Evolutionary conservation across 2,797 vertebrate genomes (phyloP).

Genomic region (Nannoperca australis): DNA sequence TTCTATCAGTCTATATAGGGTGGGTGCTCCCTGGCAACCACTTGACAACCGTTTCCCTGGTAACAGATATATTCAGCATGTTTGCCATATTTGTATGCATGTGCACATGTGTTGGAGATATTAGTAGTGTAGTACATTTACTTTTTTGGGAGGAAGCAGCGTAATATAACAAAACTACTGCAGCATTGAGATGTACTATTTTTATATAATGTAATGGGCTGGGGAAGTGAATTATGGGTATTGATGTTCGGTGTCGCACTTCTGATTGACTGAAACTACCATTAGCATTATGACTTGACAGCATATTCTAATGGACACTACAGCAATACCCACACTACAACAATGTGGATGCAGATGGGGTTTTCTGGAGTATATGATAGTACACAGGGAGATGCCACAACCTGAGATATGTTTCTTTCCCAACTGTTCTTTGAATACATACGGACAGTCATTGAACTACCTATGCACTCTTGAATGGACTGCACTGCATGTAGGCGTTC

Average conservation of each 20-base stretch:
- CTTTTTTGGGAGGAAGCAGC: not conserved
- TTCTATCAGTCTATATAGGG: conserved; percentile 23
- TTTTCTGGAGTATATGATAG: not conserved
- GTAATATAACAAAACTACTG: not conserved
- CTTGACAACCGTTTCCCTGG: conserved; percentile 52
- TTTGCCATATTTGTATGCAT: conserved; percentile 10
- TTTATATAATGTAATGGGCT: not conserved
- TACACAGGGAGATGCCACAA: too few relatives aligned
- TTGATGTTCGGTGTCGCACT: not conserved
- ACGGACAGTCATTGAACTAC: not conserved
- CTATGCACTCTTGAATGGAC: not conserved
- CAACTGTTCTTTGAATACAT: not conserved
- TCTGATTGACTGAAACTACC: not conserved
- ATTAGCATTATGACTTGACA: not conserved
- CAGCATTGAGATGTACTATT: not conserved
- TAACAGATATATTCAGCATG: conserved; percentile 38
- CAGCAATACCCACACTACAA: not conserved
- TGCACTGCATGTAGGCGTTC: not conserved
- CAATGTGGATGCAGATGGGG: not conserved
- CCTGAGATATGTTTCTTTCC: not conserved
- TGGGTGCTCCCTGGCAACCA: conserved; percentile 41
- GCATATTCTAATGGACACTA: not conserved
- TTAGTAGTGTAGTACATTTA: not conserved
- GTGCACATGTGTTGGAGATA: not conserved
- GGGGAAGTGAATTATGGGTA: not conserved